Evolutionary conservation across 2,888 invertebrate species (phyloP), one percentile per base, ranked within the genome.

Genomic region (Sinhomidia bicolor): DNA sequence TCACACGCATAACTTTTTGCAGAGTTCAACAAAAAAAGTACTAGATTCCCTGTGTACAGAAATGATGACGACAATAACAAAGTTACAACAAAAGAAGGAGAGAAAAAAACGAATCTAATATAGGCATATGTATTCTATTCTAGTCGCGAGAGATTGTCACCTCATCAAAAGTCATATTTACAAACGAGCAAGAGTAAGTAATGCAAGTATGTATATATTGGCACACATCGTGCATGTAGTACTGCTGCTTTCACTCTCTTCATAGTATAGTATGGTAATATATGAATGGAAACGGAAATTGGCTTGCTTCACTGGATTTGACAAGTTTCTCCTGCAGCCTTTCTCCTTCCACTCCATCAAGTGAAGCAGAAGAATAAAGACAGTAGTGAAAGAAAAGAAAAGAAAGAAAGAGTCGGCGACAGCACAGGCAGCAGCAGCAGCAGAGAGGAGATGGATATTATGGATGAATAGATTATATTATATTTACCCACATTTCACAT

Each of bases 101-200:
- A n/a, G n/a, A 29, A 23, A 78, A 7, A 17, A 44, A 20, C 20
- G 20, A 78, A 78, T 36, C 54, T 54, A 78, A 78, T 78, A 78
- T 51, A 76, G 74, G 68, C 7, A 68, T 71, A 41, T 74, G 44
- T 74, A n/a, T 32, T 60, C 57, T 74, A n/a, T 32, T 60, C 57
- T 17, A 54, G 54, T 10, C n/a, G 36, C 10, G 20, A n/a, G 32
- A 36, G 62, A 78, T 78, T 85, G 85, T 85, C 85, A 85, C 85
- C 85, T 85, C 85, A 85, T 85, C 85, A 85, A 85, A 78, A 85
- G 62, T 65, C 78, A 65, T 85, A 65, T 85, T 65, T 79, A n/a
- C 44, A 47, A 51, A 51, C 44, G 41, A 76, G 51, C 26, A 29
- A 76, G 0, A n/a, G 17, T 54, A 32, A 9, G 17, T 57, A 23